phyloP scores from a whole-genome alignment of 2,888 invertebrate species.

The Stenurella melanura region DNA sequence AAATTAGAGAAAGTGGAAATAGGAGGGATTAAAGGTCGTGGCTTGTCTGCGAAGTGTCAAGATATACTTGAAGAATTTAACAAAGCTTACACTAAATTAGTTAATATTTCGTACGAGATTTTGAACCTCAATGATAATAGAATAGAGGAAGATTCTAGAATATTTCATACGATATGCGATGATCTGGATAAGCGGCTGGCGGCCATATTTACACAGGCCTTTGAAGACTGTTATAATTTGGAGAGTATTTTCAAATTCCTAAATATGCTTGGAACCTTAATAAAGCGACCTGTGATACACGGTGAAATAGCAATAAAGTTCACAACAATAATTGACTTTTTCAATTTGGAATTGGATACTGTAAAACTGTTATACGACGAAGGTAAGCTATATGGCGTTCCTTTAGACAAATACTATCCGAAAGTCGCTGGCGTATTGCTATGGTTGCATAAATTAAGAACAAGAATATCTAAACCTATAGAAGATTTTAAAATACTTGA shows the following conservation, averaged over 20 bases:
- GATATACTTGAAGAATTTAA: conserved; percentile 69
- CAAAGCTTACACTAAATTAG: conserved; percentile 71
- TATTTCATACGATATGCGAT: conserved; percentile 78
- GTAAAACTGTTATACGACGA: conserved; percentile 80
- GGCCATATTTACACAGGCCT: conserved; percentile 86
- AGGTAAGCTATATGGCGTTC: conserved; percentile 74
- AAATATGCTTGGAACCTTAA: conserved; percentile 77
- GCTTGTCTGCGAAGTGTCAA: conserved; percentile 67
- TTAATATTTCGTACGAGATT: conserved; percentile 83
- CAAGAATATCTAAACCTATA: conserved; percentile 77
- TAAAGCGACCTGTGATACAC: conserved; percentile 85
- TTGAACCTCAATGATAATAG: conserved; percentile 81
- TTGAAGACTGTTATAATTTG: conserved; percentile 85
- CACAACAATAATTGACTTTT: conserved; percentile 78
- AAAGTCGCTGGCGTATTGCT: conserved; percentile 82
- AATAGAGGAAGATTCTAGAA: conserved; percentile 80
- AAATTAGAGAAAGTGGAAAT: conserved; percentile 86
- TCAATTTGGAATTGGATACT: conserved; percentile 80
- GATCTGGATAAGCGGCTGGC: conserved; percentile 87
- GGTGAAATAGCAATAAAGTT: conserved; percentile 83
- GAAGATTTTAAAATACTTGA: conserved; percentile 80
- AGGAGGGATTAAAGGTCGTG: conserved; percentile 70
- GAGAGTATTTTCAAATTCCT: conserved; percentile 79
- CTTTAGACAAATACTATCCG: conserved; percentile 82
- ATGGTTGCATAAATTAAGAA: conserved; percentile 82